phyloP scores from a whole-genome alignment of 2,113 vertebrate species.

The Cinclus cinclus region DNA sequence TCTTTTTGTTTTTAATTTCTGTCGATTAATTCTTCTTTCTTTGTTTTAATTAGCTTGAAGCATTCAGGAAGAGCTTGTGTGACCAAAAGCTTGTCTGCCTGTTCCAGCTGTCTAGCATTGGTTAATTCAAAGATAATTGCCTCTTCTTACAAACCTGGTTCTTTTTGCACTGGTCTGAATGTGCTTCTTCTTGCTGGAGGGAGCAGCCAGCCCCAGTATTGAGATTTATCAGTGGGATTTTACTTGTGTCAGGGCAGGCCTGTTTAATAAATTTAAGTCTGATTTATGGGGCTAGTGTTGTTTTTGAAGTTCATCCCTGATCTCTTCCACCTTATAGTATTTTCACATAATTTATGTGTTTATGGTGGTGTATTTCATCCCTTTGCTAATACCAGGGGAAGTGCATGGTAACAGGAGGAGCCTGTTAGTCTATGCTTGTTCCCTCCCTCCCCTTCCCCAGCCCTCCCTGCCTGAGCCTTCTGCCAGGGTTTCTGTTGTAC shows the following conservation, averaged over 20 bases:
- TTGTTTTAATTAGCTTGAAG: not conserved
- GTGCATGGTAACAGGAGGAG: not conserved
- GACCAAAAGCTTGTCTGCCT: not conserved
- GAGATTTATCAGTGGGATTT: not conserved
- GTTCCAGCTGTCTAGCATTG: not conserved
- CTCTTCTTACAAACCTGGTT: not conserved
- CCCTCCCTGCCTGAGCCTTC: not conserved
- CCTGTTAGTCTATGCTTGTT: not conserved
- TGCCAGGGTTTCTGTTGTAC: not conserved
- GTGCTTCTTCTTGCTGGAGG: not conserved
- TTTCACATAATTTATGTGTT: not conserved
- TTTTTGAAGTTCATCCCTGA: not conserved
- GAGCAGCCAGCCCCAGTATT: not conserved
- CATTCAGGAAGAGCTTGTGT: not conserved
- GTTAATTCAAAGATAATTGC: not conserved
- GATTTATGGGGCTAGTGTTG: not conserved
- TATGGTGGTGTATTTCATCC: not conserved
- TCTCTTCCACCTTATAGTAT: not conserved
- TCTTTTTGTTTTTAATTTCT: not conserved
- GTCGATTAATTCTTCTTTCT: not conserved
- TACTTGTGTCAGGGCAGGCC: not conserved
- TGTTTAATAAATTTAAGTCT: not conserved
- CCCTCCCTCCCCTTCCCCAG: not conserved
- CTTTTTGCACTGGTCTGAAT: not conserved
- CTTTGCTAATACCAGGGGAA: not conserved